These are phyloP conservation scores for Columba livia DNA, from an alignment of 2,113 vertebrate genomes.

Conservation along the genomic window DNA sequence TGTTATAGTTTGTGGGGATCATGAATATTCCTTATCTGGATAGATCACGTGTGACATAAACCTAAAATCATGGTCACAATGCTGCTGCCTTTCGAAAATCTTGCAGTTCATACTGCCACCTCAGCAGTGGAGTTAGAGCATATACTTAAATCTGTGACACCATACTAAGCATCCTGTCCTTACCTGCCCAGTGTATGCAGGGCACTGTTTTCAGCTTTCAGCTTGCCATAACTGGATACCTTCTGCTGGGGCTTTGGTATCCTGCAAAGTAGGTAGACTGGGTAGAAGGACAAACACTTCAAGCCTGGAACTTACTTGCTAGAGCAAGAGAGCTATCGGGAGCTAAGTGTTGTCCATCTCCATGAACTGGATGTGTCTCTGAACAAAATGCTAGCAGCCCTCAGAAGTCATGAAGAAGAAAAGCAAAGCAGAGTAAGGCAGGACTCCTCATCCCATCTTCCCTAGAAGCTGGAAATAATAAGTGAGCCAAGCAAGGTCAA, in stretches of 20 bases:
- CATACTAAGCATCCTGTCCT: not conserved
- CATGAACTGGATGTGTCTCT: not conserved
- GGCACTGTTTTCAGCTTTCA: not conserved
- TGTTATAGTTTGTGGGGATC: not conserved
- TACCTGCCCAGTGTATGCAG: not conserved
- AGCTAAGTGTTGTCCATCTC: not conserved
- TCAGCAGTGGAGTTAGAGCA: fast-evolving
- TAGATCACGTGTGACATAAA: not conserved
- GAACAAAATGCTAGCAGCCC: not conserved
- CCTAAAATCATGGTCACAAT: not conserved
- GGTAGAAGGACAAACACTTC: not conserved
- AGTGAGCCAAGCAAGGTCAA: not conserved
- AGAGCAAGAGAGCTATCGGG: not conserved
- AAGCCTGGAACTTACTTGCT: not conserved
- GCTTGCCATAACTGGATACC: not conserved
- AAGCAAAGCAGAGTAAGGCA: not conserved
- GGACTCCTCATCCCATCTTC: not conserved
- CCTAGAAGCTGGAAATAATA: not conserved
- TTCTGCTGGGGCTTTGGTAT: not conserved
- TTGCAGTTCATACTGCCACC: not conserved
- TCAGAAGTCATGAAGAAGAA: not conserved
- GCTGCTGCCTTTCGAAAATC: not conserved
- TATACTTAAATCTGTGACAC: not conserved
- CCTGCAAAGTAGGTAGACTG: fast-evolving
- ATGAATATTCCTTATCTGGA: not conserved